A percentile compares a stretch with the other conserved stretches of the same genome.
These are phyloP conservation scores for Myopa tessellatipennis DNA, from an alignment of 2,888 invertebrate species.

Conservation along the genomic window DNA sequence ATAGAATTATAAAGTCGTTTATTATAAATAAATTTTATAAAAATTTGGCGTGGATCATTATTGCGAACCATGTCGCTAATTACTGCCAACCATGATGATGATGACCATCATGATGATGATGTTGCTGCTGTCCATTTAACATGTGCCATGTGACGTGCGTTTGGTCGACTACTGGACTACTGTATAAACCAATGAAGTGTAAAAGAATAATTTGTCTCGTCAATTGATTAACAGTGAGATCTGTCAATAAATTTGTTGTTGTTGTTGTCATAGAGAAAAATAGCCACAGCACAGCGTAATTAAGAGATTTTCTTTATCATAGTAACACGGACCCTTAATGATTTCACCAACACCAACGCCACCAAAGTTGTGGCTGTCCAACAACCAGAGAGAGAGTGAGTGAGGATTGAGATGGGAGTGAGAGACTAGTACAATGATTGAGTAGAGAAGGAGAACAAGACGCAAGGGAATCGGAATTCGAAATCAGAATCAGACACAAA, in stretches of 20 bases:
- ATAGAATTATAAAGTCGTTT: no score
- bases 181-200: not conserved
- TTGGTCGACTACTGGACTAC: not conserved
- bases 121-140: no score
- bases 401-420: not conserved
- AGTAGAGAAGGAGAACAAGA: not conserved
- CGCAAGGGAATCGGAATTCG: no score
- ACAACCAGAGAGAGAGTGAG: no score
- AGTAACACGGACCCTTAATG: slow-evolving; percentile 21
- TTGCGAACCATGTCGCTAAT: not conserved
- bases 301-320: slow-evolving; percentile 12
- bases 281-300: slow-evolving; percentile 8
- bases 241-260: not conserved
- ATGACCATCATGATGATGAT: not conserved
- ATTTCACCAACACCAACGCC: not conserved
- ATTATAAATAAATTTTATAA: no score
- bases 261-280: not conserved
- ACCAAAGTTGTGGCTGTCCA: not conserved
- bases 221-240: not conserved
- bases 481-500: not conserved
- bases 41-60: no score
- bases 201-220: slow-evolving; percentile 18
- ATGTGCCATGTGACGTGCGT: no score
- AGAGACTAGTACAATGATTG: not conserved
- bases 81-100: not conserved